Conservation (phyloP, 2,888 invertebrate genomes). For the Tetramorium bicarinatum region DNA sequence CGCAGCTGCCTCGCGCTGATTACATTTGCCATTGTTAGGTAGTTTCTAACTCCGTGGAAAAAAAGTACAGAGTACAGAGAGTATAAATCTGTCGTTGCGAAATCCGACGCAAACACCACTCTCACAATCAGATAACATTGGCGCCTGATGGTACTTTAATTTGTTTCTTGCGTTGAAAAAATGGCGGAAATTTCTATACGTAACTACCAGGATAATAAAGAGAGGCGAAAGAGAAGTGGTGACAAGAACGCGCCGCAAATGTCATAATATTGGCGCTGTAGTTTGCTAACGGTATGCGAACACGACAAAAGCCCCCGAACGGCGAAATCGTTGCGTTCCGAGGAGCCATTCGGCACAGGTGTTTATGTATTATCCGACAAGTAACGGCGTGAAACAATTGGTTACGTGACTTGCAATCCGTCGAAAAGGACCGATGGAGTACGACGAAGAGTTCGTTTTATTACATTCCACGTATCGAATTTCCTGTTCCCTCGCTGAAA, state of each 20-base stretch:
- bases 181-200: conserved; percentile 41
- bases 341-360: conserved; percentile 59
- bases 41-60: conserved; percentile 3
- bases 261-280: conserved; percentile 51
- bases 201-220: conserved; percentile 41
- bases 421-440: conserved; percentile 49
- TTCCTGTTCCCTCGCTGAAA: neutral
- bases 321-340: conserved; percentile 54
- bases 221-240: conserved; percentile 43
- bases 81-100: conserved; percentile 35
- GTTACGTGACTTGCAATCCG: conserved; percentile 63
- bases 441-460: conserved; percentile 41
- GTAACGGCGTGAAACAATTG: conserved; percentile 70
- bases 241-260: conserved; percentile 33
- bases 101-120: conserved; percentile 53
- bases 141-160: conserved; percentile 63
- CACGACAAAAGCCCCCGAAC: conserved; percentile 37
- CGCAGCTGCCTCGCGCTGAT: conserved; percentile 29
- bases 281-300: conserved; percentile 63
- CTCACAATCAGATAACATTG: conserved; percentile 44
- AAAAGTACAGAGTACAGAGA: conserved; percentile 2
- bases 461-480: conserved; percentile 56
- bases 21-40: conserved; percentile 38
- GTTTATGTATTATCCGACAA: conserved; percentile 68
- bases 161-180: conserved; percentile 58